Percentiles rank a stretch among this genome's conserved stretches.
Conservation (phyloP, 2,888 invertebrate genomes). For the Dynastes grantii region DNA sequence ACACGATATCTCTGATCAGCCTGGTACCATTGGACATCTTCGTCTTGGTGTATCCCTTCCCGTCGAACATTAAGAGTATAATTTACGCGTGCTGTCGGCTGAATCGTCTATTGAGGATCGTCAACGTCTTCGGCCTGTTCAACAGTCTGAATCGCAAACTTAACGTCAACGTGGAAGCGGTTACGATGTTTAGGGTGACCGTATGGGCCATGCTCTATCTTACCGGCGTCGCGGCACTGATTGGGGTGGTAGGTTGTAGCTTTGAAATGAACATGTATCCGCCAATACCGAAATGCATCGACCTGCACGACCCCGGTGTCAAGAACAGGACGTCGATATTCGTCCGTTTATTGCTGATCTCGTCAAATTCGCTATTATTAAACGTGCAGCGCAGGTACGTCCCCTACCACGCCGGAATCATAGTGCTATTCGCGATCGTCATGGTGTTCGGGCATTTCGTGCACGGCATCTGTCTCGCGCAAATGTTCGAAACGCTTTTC, state of each 20-base stretch:
- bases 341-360: slow-evolving; percentile 19
- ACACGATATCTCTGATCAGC: slow-evolving; percentile 44
- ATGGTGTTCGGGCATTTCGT: slow-evolving; percentile 41
- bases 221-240: slow-evolving; percentile 27
- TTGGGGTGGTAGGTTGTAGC: slow-evolving; percentile 40
- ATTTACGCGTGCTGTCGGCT: slow-evolving; percentile 43
- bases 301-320: background rate
- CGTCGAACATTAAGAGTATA: background rate
- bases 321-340: slow-evolving; percentile 23
- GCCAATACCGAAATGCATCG: slow-evolving; percentile 18
- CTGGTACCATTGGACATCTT: slow-evolving; percentile 53
- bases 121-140: slow-evolving; percentile 47
- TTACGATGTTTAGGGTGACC: slow-evolving; percentile 34
- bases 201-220: slow-evolving; percentile 44
- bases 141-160: slow-evolving; percentile 34
- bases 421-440: slow-evolving; percentile 35
- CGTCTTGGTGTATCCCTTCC: slow-evolving; percentile 40
- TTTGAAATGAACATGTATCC: slow-evolving; percentile 39
- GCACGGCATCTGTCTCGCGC: slow-evolving; percentile 33
- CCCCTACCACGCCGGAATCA: slow-evolving; percentile 28
- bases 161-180: slow-evolving; percentile 34
- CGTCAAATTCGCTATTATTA: slow-evolving; percentile 30
- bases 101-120: slow-evolving; percentile 50
- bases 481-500: slow-evolving; percentile 33
- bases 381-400: slow-evolving; percentile 16